phyloP scores from a whole-genome alignment of 2,888 invertebrate genomes.

The Magallana nippona region DNA sequence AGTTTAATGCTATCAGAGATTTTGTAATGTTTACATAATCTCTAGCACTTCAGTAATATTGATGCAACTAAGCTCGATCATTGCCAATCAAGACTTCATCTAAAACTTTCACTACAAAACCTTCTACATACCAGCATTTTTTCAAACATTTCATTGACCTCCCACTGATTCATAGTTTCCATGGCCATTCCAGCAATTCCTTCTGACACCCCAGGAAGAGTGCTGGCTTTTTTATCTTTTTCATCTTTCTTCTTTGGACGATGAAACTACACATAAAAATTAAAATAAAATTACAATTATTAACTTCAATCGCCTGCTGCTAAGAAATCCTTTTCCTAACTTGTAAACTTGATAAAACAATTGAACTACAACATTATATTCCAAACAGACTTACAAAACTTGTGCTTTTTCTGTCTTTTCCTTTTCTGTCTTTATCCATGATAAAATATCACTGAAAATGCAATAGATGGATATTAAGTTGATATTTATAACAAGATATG shows the following conservation, averaged over 20 bases:
- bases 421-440: slow-evolving; percentile 23
- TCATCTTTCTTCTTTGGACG: slow-evolving; percentile 23
- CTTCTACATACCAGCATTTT: not conserved
- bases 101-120: not conserved
- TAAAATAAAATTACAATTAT: too few relatives aligned
- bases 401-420: not conserved
- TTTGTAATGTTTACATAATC: not conserved
- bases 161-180: slow-evolving; percentile 4
- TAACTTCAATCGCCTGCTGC: too few relatives aligned
- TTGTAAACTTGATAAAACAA: too few relatives aligned
- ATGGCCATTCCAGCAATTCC: slow-evolving; percentile 7
- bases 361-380: too few relatives aligned
- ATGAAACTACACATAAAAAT: not conserved
- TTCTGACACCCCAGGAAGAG: not conserved
- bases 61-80: not conserved
- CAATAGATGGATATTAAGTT: not conserved
- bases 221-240: slow-evolving; percentile 5
- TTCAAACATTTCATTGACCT: not conserved
- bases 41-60: not conserved
- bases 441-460: not conserved
- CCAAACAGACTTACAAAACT: slow-evolving; percentile 14
- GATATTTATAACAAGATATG: not conserved
- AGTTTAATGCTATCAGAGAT: too few relatives aligned
- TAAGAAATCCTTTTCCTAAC: too few relatives aligned
- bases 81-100: not conserved